Conservation (phyloP, 2,888 invertebrate species). For the Xestia rhomboidea region DNA sequence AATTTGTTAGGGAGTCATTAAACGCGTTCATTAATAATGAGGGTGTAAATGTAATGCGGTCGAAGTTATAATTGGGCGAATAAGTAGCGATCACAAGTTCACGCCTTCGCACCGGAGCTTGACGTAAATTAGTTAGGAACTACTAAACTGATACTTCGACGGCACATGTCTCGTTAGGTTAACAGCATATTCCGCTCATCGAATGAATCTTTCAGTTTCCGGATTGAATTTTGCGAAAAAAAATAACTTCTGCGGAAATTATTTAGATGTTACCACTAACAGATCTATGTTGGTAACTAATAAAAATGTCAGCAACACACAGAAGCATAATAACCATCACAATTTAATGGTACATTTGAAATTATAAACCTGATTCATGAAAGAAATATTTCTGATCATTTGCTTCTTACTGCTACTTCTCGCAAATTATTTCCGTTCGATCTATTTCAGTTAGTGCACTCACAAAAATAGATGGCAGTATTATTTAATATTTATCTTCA, state of each 20-base stretch:
- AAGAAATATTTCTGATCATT: slow-evolving; percentile 41
- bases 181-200: slow-evolving; percentile 59
- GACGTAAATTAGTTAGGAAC: slow-evolving; percentile 85
- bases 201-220: slow-evolving; percentile 51
- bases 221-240: slow-evolving; percentile 11
- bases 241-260: slow-evolving; percentile 8
- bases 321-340: slow-evolving; percentile 27
- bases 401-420: slow-evolving; percentile 18
- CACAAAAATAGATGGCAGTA: slow-evolving; percentile 29
- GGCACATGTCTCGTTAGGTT: slow-evolving; percentile 77
- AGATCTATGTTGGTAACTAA: slow-evolving; percentile 30
- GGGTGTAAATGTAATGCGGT: slow-evolving; percentile 72
- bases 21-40: slow-evolving; percentile 63
- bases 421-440: slow-evolving; percentile 46
- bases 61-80: slow-evolving; percentile 85
- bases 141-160: slow-evolving; percentile 83
- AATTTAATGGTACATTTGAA: slow-evolving; percentile 52
- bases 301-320: slow-evolving; percentile 43
- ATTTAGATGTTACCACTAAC: slow-evolving; percentile 27
- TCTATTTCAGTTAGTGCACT: slow-evolving; percentile 46
- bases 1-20: slow-evolving; percentile 63
- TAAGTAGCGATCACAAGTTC: slow-evolving; percentile 81
- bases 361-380: slow-evolving; percentile 37
- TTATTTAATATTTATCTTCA: slow-evolving; percentile 58
- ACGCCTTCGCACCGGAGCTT: slow-evolving; percentile 72